phyloP scores from a whole-genome alignment of 2,797 vertebrate species.

The Trachops cirrhosus region DNA sequence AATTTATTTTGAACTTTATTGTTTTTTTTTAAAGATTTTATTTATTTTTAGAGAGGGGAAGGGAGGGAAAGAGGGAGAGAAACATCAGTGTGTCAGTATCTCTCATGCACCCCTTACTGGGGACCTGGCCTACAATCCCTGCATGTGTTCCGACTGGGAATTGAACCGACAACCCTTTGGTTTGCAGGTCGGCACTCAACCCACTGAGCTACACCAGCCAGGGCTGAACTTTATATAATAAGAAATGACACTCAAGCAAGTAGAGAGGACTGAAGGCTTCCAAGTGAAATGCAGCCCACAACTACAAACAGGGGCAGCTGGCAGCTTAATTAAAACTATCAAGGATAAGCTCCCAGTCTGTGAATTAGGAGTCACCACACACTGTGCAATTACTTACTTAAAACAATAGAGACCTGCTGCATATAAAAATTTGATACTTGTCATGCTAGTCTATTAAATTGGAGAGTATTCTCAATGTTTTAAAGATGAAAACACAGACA shows the following conservation, averaged over 20 bases:
- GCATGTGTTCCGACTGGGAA: too few relatives aligned
- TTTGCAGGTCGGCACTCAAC: too few relatives aligned
- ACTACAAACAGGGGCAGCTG: not conserved
- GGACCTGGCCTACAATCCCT: too few relatives aligned
- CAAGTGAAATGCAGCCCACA: not conserved
- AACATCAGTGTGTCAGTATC: too few relatives aligned
- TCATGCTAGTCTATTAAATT: not conserved
- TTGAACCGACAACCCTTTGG: too few relatives aligned
- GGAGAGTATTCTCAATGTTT: not conserved
- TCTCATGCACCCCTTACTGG: too few relatives aligned
- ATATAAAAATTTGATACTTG: not conserved
- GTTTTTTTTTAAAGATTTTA: too few relatives aligned
- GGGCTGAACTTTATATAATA: not conserved
- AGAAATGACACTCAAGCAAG: not conserved
- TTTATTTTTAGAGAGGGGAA: too few relatives aligned
- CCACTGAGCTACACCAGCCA: too few relatives aligned
- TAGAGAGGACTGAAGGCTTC: not conserved
- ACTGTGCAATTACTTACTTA: not conserved
- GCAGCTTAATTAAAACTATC: not conserved
- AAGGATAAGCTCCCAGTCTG: not conserved
- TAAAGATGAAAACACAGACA: not conserved
- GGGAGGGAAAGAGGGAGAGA: too few relatives aligned
- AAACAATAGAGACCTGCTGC: not conserved
- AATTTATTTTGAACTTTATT: not conserved
- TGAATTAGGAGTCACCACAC: not conserved